Evolutionary conservation across 64 coral and sea anemone species (phyloP), one percentile per base, ranked within the genome.

Genomic region (Stylophora pistillata): DNA sequence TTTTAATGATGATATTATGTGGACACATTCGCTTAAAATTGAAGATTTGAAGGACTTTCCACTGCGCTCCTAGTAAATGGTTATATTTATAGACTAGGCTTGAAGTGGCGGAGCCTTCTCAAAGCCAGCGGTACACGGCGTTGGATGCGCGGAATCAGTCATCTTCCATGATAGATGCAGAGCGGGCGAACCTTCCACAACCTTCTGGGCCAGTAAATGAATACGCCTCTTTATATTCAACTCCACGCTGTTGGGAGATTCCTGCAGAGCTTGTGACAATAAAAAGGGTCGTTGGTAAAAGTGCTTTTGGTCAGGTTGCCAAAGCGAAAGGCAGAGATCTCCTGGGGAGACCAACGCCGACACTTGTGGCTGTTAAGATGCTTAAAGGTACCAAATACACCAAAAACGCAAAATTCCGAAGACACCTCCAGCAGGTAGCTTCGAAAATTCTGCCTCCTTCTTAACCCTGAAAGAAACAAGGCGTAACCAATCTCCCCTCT

Each of bases 291-390:
- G 77, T 91, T 55, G 89, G 89, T 4, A 91, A 91, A 60, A 80
- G 89, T 21, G 80, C 89, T 15, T 91, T 91, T 91, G 89, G 80
- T 37, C 89, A 80, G 41, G 89, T 91, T 16, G 73, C 81, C 72
- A 85, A 91, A 10, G 89, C 71, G 77, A 72, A 54, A 30, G 89
- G 53, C 23, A 16, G 2, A 28, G 72, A 30, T 30, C 41, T 91
- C 27, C 70, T 58, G 30, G 64, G 60, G 26, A 77, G 29, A 11
- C 10, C 55, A 4, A 34, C 55, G n/a, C 28, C 47, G 80, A 85
- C 80, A 31, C 53, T 34, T 0, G 89, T 91, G 10, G 89, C 89
- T 2, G 62, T 91, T 6, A 91, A 91, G 58, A 91, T 72, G 69
- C 55, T 82, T 10, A 76, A 85, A 57, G 72, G 89, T 91, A 28